Base-by-base conservation (phyloP, 1,140 invertebrate species). In the Eurosta solidaginis region DNA sequence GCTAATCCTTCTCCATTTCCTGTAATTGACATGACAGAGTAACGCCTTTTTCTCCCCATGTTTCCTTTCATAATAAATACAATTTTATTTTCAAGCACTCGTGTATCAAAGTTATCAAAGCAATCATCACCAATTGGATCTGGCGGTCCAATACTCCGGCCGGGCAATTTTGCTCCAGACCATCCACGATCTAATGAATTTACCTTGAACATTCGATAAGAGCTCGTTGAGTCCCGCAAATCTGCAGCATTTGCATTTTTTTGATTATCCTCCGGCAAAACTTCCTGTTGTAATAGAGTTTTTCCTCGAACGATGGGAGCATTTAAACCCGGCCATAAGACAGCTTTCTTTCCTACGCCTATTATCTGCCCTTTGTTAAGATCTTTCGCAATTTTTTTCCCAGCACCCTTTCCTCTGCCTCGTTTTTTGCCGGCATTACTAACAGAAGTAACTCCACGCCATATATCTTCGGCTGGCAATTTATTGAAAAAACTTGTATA, bases 401-500 rank as follows among this genome's bases (percentile, higher is more conserved):
- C 92, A 33, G 91, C 88, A 75, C 93, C 93, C 89, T 92, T 96
- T n/a, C 92, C 96, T 90, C 98, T 92, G 78, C 98, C 98, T 89
- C 97, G 92, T 86, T 97, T 97, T 82, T 91, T 93, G 79, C 98
- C 98, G 81, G 97, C 95, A 92, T 97, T 98, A 92, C 97, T 98
- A 1, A 99, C 97, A 83, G 93, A 94, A 3, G 94, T 96, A 1
- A 98, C 94, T 49, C 96, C 95, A 87, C 97, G 97, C 98, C 98
- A 99, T 82, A 99, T 88, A 63, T 93, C 89, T 22, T 94, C 91
- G 22, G 94, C 96, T 77, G 94, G 90, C 63, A 93, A 95, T 96
- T 45, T 74, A 74, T 33, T 68, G 27, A 40, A 63, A 25, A 10
- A 20, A 68, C 3, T n/a, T 10, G 27, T 36, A 68, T 14, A 59